phyloP scores from a whole-genome alignment of 2,888 invertebrate genomes.

The Agapetus fuscipes region DNA sequence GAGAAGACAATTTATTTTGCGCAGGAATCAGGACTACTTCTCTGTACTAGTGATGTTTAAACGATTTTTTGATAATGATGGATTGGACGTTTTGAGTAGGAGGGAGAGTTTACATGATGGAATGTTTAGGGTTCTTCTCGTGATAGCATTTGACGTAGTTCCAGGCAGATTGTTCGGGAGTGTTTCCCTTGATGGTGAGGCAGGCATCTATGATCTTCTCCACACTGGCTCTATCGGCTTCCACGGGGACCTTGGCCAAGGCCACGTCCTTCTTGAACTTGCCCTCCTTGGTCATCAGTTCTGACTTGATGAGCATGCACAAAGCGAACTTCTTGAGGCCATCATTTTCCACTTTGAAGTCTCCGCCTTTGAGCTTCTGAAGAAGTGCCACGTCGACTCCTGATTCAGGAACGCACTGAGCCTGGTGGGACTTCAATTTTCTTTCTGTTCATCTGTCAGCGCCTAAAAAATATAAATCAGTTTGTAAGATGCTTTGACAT shows the following conservation, averaged over 20 bases:
- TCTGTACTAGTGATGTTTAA: no score
- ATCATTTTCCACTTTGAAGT: slow-evolving; percentile 39
- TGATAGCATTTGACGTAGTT: slow-evolving; percentile 46
- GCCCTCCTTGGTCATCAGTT: slow-evolving; percentile 44
- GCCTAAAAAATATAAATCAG: no score
- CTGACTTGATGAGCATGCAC: slow-evolving; percentile 41
- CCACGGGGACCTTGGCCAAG: slow-evolving; percentile 37
- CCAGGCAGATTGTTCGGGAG: slow-evolving; percentile 42
- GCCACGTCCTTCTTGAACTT: slow-evolving; percentile 46
- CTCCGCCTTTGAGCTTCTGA: slow-evolving; percentile 38
- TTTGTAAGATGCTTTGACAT: slow-evolving; percentile 1
- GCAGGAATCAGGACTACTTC: no score
- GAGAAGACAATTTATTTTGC: no score
- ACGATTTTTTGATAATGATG: no score
- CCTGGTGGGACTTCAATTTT: slow-evolving; percentile 38
- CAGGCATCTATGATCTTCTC: slow-evolving; percentile 41
- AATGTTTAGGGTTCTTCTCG: slow-evolving; percentile 44
- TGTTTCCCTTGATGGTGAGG: slow-evolving; percentile 39
- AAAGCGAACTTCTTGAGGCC: slow-evolving; percentile 39
- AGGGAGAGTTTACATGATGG: slow-evolving; percentile 32
- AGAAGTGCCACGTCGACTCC: slow-evolving; percentile 36
- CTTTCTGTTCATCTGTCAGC: slow-evolving; percentile 40
- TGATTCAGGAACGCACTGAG: slow-evolving; percentile 37
- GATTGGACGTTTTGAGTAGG: no score
- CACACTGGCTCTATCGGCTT: slow-evolving; percentile 39